A percentile compares a stretch with the other conserved stretches of the same genome.
phyloP scores from a whole-genome alignment of 2,888 invertebrate genomes.

The Tillus elongatus region DNA sequence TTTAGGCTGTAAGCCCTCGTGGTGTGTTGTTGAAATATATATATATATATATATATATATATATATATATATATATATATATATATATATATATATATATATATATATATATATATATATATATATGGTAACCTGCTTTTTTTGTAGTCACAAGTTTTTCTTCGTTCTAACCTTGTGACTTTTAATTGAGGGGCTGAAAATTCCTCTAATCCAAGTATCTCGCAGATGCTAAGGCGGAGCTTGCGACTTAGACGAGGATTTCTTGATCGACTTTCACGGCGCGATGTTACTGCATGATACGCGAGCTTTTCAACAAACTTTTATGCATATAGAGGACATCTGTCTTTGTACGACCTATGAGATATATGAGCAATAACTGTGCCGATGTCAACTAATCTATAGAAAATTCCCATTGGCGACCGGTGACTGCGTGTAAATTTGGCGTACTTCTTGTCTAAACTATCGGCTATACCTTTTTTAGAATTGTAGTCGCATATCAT shows the following conservation, averaged over 20 bases:
- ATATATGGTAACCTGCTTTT: conserved; percentile 5
- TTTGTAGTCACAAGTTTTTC: conserved; percentile 6
- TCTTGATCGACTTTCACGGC: conserved; percentile 1
- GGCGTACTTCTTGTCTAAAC: conserved; percentile 4
- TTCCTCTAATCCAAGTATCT: conserved; percentile 6
- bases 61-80: too few relatives aligned
- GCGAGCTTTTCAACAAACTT: neutral
- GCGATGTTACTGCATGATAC: conserved; percentile 1
- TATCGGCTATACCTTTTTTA: conserved; percentile 22
- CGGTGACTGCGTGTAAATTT: conserved; percentile 4
- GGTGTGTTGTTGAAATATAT: too few relatives aligned
- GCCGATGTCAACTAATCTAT: conserved; percentile 6
- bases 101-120: too few relatives aligned
- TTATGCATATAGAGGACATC: neutral
- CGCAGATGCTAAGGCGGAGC: conserved; percentile 4
- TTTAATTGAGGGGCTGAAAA: neutral
- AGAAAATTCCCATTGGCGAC: conserved; percentile 4
- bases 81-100: too few relatives aligned
- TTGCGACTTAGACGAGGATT: conserved; percentile 3
- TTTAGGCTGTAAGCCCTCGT: too few relatives aligned
- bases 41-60: too few relatives aligned
- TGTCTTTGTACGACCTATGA: conserved; percentile 2
- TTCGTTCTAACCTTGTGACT: conserved; percentile 5
- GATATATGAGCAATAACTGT: conserved; percentile 1
- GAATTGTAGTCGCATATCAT: conserved; percentile 22